Evolutionary conservation across 1,140 invertebrate species (phyloP).

Genomic region (Heliconius melpomene): DNA sequence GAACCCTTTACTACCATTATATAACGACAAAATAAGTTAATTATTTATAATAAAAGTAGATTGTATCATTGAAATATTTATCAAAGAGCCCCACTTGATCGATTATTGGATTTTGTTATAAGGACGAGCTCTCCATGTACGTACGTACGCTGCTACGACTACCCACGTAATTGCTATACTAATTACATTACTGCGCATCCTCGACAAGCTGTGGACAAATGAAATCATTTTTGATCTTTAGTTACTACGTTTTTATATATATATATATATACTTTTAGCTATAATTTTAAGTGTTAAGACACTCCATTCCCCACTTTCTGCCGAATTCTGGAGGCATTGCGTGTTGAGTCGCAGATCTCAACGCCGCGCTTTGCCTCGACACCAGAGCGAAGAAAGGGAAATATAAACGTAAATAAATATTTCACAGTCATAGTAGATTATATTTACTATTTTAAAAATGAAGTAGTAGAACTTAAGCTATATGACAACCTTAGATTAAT

Average conservation of each 20-base stretch:
- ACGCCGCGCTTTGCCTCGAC: too few species aligned
- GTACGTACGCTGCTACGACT: neutral
- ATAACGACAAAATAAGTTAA: neutral
- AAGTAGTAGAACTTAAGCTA: too few species aligned
- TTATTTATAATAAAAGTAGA: neutral
- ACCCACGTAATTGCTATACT: constrained; percentile 3
- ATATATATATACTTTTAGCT: neutral
- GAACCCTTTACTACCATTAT: too few species aligned
- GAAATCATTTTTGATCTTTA: neutral
- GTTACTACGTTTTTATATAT: neutral
- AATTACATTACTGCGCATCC: constrained; percentile 2
- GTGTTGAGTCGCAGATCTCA: too few species aligned
- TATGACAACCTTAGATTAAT: too few species aligned
- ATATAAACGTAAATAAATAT: too few species aligned
- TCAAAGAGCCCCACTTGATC: neutral
- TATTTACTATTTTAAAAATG: too few species aligned
- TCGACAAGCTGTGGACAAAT: neutral
- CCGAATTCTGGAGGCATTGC: too few species aligned
- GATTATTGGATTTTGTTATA: constrained; percentile 4
- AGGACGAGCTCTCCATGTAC: neutral
- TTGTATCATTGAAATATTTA: neutral
- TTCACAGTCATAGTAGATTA: too few species aligned
- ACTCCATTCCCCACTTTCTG: too few species aligned
- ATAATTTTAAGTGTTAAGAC: too few species aligned
- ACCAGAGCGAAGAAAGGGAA: too few species aligned